phyloP scores from a whole-genome alignment of 2,113 vertebrate species.

The Anhinga anhinga region DNA sequence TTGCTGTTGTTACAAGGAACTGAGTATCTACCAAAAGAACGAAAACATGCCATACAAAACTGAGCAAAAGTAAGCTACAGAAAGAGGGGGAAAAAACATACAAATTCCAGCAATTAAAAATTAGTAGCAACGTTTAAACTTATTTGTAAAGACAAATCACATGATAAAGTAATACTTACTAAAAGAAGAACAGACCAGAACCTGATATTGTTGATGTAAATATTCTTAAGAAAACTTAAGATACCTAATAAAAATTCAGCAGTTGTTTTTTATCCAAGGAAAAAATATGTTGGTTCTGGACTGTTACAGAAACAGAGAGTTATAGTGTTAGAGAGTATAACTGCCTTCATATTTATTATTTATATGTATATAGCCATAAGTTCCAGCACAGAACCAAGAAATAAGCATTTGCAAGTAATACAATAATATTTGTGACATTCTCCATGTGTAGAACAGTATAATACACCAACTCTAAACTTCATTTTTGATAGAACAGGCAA shows the following conservation, averaged over 20 bases:
- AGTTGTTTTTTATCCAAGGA: not conserved
- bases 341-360: not conserved
- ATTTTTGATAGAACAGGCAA: not conserved
- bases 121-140: not conserved
- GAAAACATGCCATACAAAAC: not conserved
- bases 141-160: not conserved
- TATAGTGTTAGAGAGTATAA: not conserved
- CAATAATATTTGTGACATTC: not conserved
- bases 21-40: not conserved
- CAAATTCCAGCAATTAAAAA: not conserved
- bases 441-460: not conserved
- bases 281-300: not conserved
- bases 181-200: not conserved
- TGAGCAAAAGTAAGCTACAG: not conserved
- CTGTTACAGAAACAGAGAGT: not conserved
- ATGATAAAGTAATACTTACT: not conserved
- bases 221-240: not conserved
- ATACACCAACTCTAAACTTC: not conserved
- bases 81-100: not conserved
- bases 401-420: not conserved
- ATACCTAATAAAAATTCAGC: not conserved
- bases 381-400: not conserved
- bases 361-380: not conserved
- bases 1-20: not conserved
- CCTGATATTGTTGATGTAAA: not conserved